Percentiles rank a stretch among this genome's conserved stretches.
Conservation (phyloP, 1,140 invertebrate species). For the Vanessa atalanta region DNA sequence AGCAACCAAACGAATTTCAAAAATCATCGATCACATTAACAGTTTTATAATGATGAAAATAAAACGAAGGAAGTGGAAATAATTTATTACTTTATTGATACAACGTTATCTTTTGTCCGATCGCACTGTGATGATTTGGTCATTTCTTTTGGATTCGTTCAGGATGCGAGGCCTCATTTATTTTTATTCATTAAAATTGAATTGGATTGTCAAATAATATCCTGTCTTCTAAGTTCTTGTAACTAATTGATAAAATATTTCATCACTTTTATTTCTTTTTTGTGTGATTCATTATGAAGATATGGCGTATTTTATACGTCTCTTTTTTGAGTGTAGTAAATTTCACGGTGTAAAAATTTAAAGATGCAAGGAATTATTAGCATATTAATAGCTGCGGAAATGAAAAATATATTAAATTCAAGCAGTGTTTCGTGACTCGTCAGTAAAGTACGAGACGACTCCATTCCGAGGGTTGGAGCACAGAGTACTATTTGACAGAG, state of each 20-base stretch:
- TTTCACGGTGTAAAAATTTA: slow-evolving; percentile 29
- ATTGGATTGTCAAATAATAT: slow-evolving; percentile 37
- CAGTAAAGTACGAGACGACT: slow-evolving; percentile 77
- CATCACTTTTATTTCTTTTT: slow-evolving; percentile 14
- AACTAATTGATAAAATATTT: slow-evolving; percentile 38
- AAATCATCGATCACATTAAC: slow-evolving; percentile 75
- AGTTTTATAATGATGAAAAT: slow-evolving; percentile 70
- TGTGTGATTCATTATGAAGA: slow-evolving; percentile 4
- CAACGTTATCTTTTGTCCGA: slow-evolving; percentile 75
- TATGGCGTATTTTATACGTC: neutral
- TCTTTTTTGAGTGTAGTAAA: slow-evolving; percentile 1
- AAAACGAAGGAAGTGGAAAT: slow-evolving; percentile 72
- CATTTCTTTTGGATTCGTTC: slow-evolving; percentile 65
- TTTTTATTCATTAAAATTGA: slow-evolving; percentile 49
- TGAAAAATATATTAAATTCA: slow-evolving; percentile 80
- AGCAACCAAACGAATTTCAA: slow-evolving; percentile 41
- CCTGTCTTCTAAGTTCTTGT: slow-evolving; percentile 27
- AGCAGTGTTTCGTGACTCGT: slow-evolving; percentile 76
- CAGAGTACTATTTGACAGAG: slow-evolving; percentile 48
- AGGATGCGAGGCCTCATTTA: slow-evolving; percentile 55
- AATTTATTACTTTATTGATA: slow-evolving; percentile 79
- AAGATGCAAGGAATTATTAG: slow-evolving; percentile 68
- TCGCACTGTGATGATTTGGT: slow-evolving; percentile 64
- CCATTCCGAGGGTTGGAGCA: slow-evolving; percentile 65
- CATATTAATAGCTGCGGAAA: slow-evolving; percentile 76